Percentiles rank a stretch among this genome's conserved stretches.
phyloP scores from a whole-genome alignment of 2,888 invertebrate species.

The Noctua comes region DNA sequence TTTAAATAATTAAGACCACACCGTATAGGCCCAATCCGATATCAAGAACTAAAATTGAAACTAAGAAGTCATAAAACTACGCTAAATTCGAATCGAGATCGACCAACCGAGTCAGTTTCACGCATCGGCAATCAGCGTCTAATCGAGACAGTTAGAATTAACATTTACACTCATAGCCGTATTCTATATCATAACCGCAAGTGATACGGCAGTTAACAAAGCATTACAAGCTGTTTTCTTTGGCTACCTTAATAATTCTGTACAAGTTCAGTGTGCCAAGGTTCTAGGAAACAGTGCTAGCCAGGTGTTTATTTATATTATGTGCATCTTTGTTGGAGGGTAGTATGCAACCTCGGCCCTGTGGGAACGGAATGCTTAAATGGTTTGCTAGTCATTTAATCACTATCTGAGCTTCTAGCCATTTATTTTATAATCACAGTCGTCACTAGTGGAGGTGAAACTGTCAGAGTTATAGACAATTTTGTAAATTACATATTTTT shows the following conservation, averaged over 20 bases:
- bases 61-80: too few relatives aligned
- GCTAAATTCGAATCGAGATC: not conserved
- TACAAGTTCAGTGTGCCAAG: conserved; percentile 66
- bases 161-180: conserved; percentile 32
- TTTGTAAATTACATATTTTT: conserved; percentile 40
- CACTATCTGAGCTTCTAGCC: conserved; percentile 1
- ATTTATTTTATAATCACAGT: conserved; percentile 12
- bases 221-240: conserved; percentile 35
- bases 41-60: too few relatives aligned
- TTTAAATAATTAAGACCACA: too few relatives aligned
- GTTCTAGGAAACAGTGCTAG: conserved; percentile 58
- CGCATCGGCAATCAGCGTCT: conserved; percentile 26
- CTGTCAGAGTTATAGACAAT: conserved; percentile 8
- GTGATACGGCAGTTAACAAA: conserved; percentile 15
- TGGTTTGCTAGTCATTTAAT: conserved; percentile 22
- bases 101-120: conserved; percentile 7
- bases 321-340: conserved; percentile 42
- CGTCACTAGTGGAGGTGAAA: conserved; percentile 15
- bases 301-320: conserved; percentile 62
- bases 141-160: conserved; percentile 49
- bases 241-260: conserved; percentile 40
- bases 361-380: conserved; percentile 33
- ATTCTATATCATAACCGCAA: conserved; percentile 10
- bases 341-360: conserved; percentile 48
- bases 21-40: too few relatives aligned